Evolutionary conservation across 2,888 invertebrate species (phyloP), one percentile per base, ranked within the genome.

Genomic region (Diplolepis rosae): DNA sequence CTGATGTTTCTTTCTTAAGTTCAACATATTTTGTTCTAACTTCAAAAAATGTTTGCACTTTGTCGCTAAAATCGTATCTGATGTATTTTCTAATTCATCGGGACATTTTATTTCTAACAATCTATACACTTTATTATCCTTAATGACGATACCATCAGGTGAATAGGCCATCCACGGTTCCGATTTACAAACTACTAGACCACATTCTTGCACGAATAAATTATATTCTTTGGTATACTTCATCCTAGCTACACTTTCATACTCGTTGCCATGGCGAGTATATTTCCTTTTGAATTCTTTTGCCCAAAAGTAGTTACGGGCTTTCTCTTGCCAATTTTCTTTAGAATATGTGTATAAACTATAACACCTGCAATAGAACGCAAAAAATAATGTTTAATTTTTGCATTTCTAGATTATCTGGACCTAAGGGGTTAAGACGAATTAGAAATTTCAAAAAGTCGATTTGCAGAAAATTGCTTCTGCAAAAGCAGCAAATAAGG

Each of bases 341-440:
- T 45, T 45, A 15, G 45, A 45, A 32, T 69, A 69, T 2, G 61
- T 61, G 48, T 45, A 48, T 15, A 30, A 11, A 32, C 13, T 61
- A 61, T 61, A 69, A 18, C 56, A 69, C 48, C 61, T 69, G 50
- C 69, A n/a, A n/a, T n/a, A n/a, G n/a, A n/a, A n/a, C n/a, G n/a
- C n/a, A n/a, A n/a, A n/a, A n/a, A n/a, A n/a, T n/a, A n/a, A n/a
- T n/a, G n/a, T n/a, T n/a, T n/a, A n/a, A n/a, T n/a, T n/a, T n/a
- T n/a, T n/a, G n/a, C n/a, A n/a, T n/a, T n/a, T n/a, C n/a, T n/a
- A n/a, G n/a, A n/a, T n/a, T n/a, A n/a, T n/a, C n/a, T n/a, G n/a
- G n/a, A n/a, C n/a, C n/a, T n/a, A n/a, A n/a, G n/a, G n/a, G n/a
- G n/a, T n/a, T n/a, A n/a, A n/a, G n/a, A n/a, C n/a, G n/a, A n/a